Base-by-base conservation (phyloP, 2,113 vertebrate genomes). In the Lampris megalopsis region DNA sequence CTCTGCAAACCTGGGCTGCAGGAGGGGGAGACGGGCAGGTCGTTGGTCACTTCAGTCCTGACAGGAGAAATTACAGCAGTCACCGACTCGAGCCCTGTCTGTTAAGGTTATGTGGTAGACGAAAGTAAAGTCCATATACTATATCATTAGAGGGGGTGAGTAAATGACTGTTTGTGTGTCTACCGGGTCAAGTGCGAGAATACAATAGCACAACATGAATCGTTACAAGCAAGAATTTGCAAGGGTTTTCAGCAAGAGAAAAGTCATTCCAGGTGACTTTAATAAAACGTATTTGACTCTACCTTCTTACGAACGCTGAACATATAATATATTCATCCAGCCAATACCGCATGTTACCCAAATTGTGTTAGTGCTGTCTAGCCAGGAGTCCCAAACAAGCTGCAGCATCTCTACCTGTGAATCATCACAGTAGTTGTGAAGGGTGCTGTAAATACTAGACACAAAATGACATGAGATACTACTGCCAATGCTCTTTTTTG, bases 61-160 rank as follows among this genome's bases (percentile, higher is more conserved):
- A 52, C 68, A 42, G 47, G 49, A 40, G 56, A 70, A 77, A 83
- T 79, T 63, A 78, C 57, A 53, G 65, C 61, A 49, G 58, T 63
- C 9, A 1, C 41, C 41, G 40, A 56, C 68, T 40, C 36, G 35
- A 70, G 50, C 10, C 2, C 73, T 37, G 10, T 62, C 71, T 62
- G 45, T 81, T 64, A 42, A 38, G 24, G 71, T 9, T 13, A 50
- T 47, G 42, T 43, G 68, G 40, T 10, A 65, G 61, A 52, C 64
- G 7, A 59, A 63, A 80, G 63, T 52, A 73, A 74, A 62, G 57
- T n/a, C 58, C 61, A 62, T 62, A 71, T 43, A 45, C 71, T 37
- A 70, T 37, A 24, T 24, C 24, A 24, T 24, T 24, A 24, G 24
- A 24, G 74, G 61, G 42, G 54, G 7, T 53, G 45, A 38, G 58